Evolutionary conservation across 1,140 invertebrate species (phyloP), one percentile per base, ranked within the genome.

Genomic region (Eueides isabella): DNA sequence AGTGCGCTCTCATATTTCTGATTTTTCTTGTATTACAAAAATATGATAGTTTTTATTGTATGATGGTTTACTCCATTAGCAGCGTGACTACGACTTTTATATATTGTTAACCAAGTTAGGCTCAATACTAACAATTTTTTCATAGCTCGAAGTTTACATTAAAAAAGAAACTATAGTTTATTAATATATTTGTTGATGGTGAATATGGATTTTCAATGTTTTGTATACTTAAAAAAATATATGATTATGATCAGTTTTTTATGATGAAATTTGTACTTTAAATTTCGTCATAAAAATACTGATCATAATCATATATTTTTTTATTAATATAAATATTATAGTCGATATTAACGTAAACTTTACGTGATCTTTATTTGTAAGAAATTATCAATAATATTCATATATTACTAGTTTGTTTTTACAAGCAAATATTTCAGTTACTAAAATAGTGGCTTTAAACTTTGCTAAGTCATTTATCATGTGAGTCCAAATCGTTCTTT

Each of bases 391-490:
- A 44, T 7, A 44, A n/a, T 44, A 44, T 44, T 7, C 2, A 55
- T 23, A 23, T 55, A 55, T 55, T 55, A 23, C 5, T 0, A 26
- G 0, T 6, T 23, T 11, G 23, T 23, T 55, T 26, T 55, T 55
- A 26, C 9, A 23, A 23, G 48, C 23, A 12, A 19, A 55, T 28
- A 68, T n/a, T 68, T 68, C 14, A 29, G n/a, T 28, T 41, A 41
- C 9, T 28, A 55, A 55, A 12, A 30, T 30, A 61, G n/a, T 28
- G 44, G 29, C 29, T 26, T 65, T 72, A 16, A 14, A 72, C 41
- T 67, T 72, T 67, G 65, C 19, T 7, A 16, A 61, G 19, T 19
- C 35, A 72, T 67, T 72, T 74, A 64, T 38, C 66, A 74, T 64
- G 29, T 66, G 48, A 33, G 48, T 55, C 67, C 66, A 68, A 74